Conservation (phyloP, 1,140 invertebrate species). For the Samia ricini region DNA sequence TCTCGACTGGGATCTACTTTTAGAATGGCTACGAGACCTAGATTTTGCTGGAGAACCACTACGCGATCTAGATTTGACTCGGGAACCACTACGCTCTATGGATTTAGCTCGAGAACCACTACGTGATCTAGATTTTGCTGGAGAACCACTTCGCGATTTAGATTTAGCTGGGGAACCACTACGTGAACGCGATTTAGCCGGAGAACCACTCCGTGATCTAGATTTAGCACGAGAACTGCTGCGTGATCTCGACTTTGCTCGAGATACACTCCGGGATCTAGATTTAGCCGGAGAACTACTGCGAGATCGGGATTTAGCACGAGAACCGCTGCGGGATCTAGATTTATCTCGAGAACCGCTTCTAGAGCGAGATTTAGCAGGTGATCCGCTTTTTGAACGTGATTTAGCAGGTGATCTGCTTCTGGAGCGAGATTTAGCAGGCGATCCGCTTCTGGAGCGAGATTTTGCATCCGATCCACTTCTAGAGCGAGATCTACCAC, state of each 20-base stretch:
- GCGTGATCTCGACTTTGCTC: conserved; percentile 19
- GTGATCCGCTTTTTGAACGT: conserved; percentile 33
- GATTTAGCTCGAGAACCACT: conserved; percentile 19
- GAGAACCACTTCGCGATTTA: conserved; percentile 29
- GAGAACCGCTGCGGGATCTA: conserved; percentile 27
- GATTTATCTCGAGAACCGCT: conserved; percentile 29
- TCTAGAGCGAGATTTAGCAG: conserved; percentile 27
- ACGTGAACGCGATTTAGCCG: conserved; percentile 13
- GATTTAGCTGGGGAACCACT: conserved; percentile 10
- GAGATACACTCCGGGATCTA: conserved; percentile 24
- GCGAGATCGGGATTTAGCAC: conserved; percentile 22
- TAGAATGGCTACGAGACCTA: conserved; percentile 24
- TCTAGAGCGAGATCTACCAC: conserved; percentile 18
- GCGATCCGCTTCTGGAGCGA: conserved; percentile 20
- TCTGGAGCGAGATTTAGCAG: conserved; percentile 20
- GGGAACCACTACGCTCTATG: conserved; percentile 14
- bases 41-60: conserved; percentile 24
- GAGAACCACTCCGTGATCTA: conserved; percentile 23
- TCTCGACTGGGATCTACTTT: conserved; percentile 18
- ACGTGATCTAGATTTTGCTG: conserved; percentile 22
- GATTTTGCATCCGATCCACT: conserved; percentile 16
- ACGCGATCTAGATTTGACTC: conserved; percentile 19
- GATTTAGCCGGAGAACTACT: conserved; percentile 33
- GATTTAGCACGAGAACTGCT: conserved; percentile 16
- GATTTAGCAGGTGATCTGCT: conserved; percentile 24